Conservation (phyloP, 2,797 vertebrate genomes). For the Arrhamphus sclerolepis region DNA sequence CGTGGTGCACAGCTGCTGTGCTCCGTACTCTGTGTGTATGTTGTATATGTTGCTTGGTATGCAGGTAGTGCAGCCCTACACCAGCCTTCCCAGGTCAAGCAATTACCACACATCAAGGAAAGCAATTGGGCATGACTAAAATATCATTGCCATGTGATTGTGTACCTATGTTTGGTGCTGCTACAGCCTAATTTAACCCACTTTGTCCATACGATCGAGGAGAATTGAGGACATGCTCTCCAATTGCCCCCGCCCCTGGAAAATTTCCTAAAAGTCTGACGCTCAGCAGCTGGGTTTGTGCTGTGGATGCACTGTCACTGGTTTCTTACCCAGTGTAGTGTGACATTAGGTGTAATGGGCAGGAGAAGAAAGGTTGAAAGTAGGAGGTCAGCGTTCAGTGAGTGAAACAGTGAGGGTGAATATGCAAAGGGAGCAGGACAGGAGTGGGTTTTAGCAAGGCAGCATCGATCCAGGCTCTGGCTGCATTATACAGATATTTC, state of each 20-base stretch:
- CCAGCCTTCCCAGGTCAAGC: constrained; percentile 69
- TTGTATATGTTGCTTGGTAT: constrained; percentile 57
- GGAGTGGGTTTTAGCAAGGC: constrained; percentile 51
- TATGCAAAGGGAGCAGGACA: neutral
- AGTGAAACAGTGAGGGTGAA: constrained; percentile 15
- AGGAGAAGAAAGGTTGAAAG: constrained; percentile 38
- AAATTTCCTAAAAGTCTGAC: constrained; percentile 56
- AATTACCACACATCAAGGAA: constrained; percentile 82
- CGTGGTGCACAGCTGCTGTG: constrained; percentile 17
- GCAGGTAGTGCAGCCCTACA: constrained; percentile 45
- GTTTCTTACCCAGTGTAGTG: constrained; percentile 48
- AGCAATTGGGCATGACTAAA: constrained; percentile 82
- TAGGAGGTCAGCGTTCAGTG: constrained; percentile 29
- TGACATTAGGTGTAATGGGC: constrained; percentile 61
- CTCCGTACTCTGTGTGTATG: constrained; percentile 15
- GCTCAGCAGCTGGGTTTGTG: constrained; percentile 54
- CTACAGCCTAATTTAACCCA: constrained; percentile 76
- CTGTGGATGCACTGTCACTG: constrained; percentile 49
- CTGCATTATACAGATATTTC: constrained; percentile 70
- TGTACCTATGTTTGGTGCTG: constrained; percentile 70
- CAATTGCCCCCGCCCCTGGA: constrained; percentile 54
- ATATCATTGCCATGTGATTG: constrained; percentile 75
- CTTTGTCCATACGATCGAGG: constrained; percentile 72
- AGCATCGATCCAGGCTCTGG: constrained; percentile 59
- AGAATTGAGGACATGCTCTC: constrained; percentile 77